Evolutionary conservation across 2,888 invertebrate species (phyloP), one percentile per base, ranked within the genome.

Genomic region (Micoletzkya japonica): DNA sequence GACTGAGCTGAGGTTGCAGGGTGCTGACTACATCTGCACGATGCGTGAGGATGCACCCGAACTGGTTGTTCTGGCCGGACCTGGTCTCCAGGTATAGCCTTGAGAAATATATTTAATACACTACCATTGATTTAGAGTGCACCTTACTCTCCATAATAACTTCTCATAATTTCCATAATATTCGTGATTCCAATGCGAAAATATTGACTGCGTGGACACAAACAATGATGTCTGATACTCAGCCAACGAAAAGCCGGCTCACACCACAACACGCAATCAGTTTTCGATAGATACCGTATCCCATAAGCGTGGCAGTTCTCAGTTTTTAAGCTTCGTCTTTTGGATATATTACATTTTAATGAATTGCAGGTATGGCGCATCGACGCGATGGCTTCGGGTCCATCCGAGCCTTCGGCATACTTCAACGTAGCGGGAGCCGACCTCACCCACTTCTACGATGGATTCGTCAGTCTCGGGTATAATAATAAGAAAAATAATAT

Each of bases 1-100:
- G 17, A 24, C 56, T 24, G 56, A n/a, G 17, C 49, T 44, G n/a
- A n/a, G n/a, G n/a, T n/a, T 49, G 3, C 32, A 58, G 68, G 80
- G 75, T 1, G 82, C 81, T 26, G 77, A 75, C 44, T 84, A 81
- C 68, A 84, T 84, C 57, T 80, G 80, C 64, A 76, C 81, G 17
- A 76, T 82, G 76, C 78, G 84, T 49, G 84, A 84, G 58, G 84
- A 84, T 66, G 74, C 72, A n/a, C 84, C 84, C 4, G 84, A 84
- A 60, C 64, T 82, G 32, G 82, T 83, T n/a, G 80, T 83, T 24
- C 72, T 84, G 71, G 77, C 78, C 20, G 81, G 79, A 17, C 84
- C 84, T 14, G 81, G 80, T 7, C 74, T 84, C 37, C 81, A 78
- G 64, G 78, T 76, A 30, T 20, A 56, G 4, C 59, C 54, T n/a